Conservation (phyloP, 2,797 vertebrate genomes). For the Kryptolebias ocellatus region DNA sequence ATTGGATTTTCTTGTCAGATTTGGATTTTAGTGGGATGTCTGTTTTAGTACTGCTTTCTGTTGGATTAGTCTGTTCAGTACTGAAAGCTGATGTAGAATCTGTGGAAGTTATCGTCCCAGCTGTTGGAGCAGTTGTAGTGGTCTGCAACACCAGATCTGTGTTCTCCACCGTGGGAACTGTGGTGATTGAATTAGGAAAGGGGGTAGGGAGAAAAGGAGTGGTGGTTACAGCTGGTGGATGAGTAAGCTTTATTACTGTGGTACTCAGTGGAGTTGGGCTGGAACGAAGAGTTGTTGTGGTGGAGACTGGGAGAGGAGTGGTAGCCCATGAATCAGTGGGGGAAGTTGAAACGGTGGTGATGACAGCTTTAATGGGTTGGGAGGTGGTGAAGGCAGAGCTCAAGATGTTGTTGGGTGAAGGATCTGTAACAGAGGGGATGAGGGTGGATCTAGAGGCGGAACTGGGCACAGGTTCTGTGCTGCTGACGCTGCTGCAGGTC, state of each 20-base stretch:
- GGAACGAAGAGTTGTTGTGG: conserved; percentile 23
- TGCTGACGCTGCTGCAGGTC: conserved; percentile 82
- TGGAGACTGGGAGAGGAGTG: conserved; percentile 23
- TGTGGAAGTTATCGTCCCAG: conserved; percentile 6
- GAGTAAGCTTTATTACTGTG: conserved; percentile 65
- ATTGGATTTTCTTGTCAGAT: conserved; percentile 39
- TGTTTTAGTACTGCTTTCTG: conserved; percentile 28
- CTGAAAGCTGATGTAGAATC: conserved; percentile 7
- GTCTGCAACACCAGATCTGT: conserved; percentile 26
- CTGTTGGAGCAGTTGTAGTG: conserved; percentile 32
- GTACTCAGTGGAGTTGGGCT: conserved; percentile 23
- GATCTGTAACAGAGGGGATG: conserved; percentile 20
- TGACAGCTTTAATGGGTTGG: conserved; percentile 20
- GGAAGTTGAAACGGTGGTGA: conserved; percentile 21
- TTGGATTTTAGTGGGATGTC: conserved; percentile 25
- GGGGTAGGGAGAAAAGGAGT: conserved; percentile 2
- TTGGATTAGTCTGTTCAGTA: conserved; percentile 15
- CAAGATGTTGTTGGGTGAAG: conserved; percentile 26
- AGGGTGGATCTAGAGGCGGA: conserved; percentile 34
- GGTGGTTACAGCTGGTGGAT: conserved; percentile 23
- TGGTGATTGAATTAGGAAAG: conserved; percentile 25
- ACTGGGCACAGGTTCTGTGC: conserved; percentile 41
- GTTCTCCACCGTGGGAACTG: conserved; percentile 14
- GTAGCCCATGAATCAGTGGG: background rate
- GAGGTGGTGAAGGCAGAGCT: conserved; percentile 31